Evolutionary conservation across 2,888 invertebrate genomes (phyloP).

Genomic region (Pedicia rivosa): DNA sequence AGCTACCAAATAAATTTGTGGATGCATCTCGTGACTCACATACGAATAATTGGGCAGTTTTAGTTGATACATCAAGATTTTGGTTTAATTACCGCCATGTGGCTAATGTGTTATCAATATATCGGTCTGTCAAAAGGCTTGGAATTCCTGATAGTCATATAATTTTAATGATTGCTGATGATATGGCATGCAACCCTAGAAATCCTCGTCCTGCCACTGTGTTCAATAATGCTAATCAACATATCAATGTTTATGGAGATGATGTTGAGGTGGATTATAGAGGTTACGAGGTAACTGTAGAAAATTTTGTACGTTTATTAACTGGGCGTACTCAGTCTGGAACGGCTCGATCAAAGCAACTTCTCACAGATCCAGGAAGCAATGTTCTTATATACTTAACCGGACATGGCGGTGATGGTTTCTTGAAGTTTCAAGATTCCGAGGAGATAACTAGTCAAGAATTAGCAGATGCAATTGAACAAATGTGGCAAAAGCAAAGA

Average conservation of each 20-base stretch:
- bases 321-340: constrained; percentile 86
- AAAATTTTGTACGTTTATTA: constrained; percentile 91
- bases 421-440: constrained; percentile 97
- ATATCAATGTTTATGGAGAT: constrained; percentile 97
- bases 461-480: constrained; percentile 94
- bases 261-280: constrained; percentile 98
- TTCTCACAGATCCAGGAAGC: constrained; percentile 91
- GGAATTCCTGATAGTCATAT: constrained; percentile 99
- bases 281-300: constrained; percentile 89
- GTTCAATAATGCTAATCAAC: constrained; percentile 94
- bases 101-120: constrained; percentile 95
- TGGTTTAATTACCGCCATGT: constrained; percentile 99
- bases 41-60: constrained; percentile 98
- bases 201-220: constrained; percentile 97
- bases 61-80: constrained; percentile 96
- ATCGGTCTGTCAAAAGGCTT: constrained; percentile 90
- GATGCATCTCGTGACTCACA: constrained; percentile 36
- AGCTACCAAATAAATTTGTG: constrained; percentile 23
- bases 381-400: constrained; percentile 95
- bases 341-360: constrained; percentile 86
- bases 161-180: constrained; percentile 98
- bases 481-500: constrained; percentile 98
- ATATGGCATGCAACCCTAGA: constrained; percentile 97
- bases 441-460: constrained; percentile 98
- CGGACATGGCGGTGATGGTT: constrained; percentile 96